Base-by-base conservation (phyloP, 2,797 vertebrate genomes). In the Silurus aristotelis region DNA sequence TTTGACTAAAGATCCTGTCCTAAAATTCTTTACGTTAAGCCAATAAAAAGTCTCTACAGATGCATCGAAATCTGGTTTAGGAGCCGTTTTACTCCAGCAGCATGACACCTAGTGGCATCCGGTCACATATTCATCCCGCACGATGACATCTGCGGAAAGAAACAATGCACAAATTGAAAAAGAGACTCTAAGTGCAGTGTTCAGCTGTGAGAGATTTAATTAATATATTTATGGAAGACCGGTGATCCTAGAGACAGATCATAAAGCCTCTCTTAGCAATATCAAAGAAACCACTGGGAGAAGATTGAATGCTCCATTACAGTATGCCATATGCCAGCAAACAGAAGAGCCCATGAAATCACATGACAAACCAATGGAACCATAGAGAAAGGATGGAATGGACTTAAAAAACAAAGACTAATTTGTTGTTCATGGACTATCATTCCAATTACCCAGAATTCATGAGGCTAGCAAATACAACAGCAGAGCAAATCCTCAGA, bases 41-140 rank as follows among this genome's bases (percentile, higher is more conserved):
- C 56, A 75, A 14, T 64, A 31, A 82, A 81, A 25, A 38, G 79
- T 85, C 1, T 87, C 71, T 8, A 68, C 64, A 19, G 79, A 87
- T 73, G 83, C 83, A 27, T 87, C 70, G 8, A 80, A 84, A 84
- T 27, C 77, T 12, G 83, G 78, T 5, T 19, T 82, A 55, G 84
- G 78, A 72, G 83, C 52, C 3, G 46, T 85, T n/a, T 55, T 72
- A 14, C n/a, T 82, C 14, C 68, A 82, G n/a, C 15, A 63, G 10
- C 60, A 86, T 63, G 78, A n/a, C 1, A 8, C 56, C 38, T 38
- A 38, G 1, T 86, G 60, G 78, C 38, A 75, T 63, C 79, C 79
- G n/a, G 84, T 73, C 6, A 27, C 58, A 52, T 85, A 85, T 27
- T 77, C 52, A 61, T 80, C 66, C 2, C 0, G 58, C 17, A 60